Percentiles rank a stretch among this genome's conserved stretches.
Evolutionary conservation across 2,888 invertebrate species (phyloP).

Genomic region (Limulus polyphemus): DNA sequence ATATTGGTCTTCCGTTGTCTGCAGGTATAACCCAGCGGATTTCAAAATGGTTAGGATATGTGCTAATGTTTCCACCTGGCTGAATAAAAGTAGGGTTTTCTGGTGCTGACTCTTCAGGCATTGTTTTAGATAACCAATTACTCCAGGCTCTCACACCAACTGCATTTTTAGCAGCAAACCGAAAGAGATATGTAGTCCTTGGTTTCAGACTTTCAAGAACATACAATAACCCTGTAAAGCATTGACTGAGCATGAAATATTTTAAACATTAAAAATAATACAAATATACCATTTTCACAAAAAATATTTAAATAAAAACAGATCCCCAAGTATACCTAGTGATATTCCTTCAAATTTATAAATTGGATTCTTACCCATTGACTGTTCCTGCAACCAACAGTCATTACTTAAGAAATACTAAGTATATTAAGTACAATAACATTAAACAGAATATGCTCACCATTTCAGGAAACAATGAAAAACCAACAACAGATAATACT

Average conservation of each 20-base stretch:
- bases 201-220: constrained; percentile 66
- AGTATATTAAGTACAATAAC: too few species aligned
- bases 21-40: constrained; percentile 71
- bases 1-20: constrained; percentile 80
- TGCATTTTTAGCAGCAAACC: constrained; percentile 70
- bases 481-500: too few species aligned
- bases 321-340: too few species aligned
- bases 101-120: constrained; percentile 62
- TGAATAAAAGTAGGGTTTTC: constrained; percentile 53
- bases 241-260: too few species aligned
- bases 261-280: background rate
- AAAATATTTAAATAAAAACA: too few species aligned
- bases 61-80: constrained; percentile 19
- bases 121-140: constrained; percentile 50
- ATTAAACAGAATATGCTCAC: too few species aligned
- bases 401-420: too few species aligned
- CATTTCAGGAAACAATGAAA: too few species aligned
- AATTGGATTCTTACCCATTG: too few species aligned
- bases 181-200: constrained; percentile 61
- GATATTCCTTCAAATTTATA: too few species aligned
- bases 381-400: too few species aligned
- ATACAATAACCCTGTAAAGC: constrained; percentile 53
- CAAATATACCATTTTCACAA: too few species aligned
- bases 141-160: constrained; percentile 69
- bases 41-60: constrained; percentile 42